phyloP scores from a whole-genome alignment of 2,113 vertebrate genomes.

The Thalassoma bifasciatum region DNA sequence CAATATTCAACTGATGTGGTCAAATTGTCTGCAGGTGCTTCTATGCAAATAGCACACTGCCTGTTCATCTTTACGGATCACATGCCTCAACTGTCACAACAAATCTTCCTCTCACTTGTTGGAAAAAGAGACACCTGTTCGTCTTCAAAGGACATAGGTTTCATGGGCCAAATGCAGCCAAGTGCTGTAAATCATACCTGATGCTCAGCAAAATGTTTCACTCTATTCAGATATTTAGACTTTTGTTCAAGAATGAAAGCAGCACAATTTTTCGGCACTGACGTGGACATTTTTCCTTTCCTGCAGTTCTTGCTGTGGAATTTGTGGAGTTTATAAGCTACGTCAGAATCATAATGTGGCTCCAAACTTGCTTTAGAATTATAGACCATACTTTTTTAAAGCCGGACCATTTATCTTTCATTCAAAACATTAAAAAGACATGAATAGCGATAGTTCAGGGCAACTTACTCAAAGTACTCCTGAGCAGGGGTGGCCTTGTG shows the following conservation, averaged over 20 bases:
- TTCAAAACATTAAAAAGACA: not conserved
- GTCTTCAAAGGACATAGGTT: slow-evolving; percentile 8
- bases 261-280: no score
- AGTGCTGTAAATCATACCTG: not conserved
- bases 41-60: slow-evolving; percentile 50
- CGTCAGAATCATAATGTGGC: not conserved
- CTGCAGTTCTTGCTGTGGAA: no score
- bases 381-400: no score
- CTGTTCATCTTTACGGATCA: slow-evolving; percentile 36
- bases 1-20: slow-evolving; percentile 21
- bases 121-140: slow-evolving; percentile 67
- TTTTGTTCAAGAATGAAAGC: no score
- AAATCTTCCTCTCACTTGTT: slow-evolving; percentile 44
- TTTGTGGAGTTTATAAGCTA: no score
- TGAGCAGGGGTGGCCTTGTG: slow-evolving; percentile 87
- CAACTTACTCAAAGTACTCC: slow-evolving; percentile 89
- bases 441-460: not conserved
- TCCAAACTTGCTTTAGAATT: not conserved
- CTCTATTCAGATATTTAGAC: not conserved
- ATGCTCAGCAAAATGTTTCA: not conserved
- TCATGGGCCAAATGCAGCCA: slow-evolving; percentile 10
- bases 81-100: slow-evolving; percentile 61
- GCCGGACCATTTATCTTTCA: not conserved
- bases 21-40: slow-evolving; percentile 73
- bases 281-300: no score